Percentiles rank a stretch among this genome's conserved stretches.
Conservation (phyloP, 2,888 invertebrate genomes). For the Ornithoptera priamus region DNA sequence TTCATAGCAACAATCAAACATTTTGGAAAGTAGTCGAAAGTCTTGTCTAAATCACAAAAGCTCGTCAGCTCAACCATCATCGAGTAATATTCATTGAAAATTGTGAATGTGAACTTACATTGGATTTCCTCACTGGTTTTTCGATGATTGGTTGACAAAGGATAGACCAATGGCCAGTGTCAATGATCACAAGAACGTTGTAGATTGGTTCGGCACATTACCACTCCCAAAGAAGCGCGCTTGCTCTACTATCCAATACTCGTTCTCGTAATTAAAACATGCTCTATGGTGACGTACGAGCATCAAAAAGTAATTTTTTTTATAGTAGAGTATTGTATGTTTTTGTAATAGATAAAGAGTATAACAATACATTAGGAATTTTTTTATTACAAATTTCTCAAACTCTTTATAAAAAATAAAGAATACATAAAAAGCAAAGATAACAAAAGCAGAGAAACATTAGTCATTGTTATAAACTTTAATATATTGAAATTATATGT, state of each 20-base stretch:
- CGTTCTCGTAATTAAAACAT: conserved; percentile 68
- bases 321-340: background rate
- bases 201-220: conserved; percentile 83
- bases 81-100: conserved; percentile 61
- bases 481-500: too few relatives aligned
- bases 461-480: too few relatives aligned
- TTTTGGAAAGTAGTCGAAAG: conserved; percentile 38
- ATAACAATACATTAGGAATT: too few relatives aligned
- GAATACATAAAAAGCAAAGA: too few relatives aligned
- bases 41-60: conserved; percentile 42
- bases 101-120: conserved; percentile 77
- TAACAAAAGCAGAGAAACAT: too few relatives aligned
- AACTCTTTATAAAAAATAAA: too few relatives aligned
- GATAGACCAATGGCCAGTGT: conserved; percentile 92
- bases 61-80: conserved; percentile 48
- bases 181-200: conserved; percentile 86
- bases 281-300: conserved; percentile 60
- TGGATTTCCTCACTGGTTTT: conserved; percentile 83
- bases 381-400: too few relatives aligned
- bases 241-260: conserved; percentile 63
- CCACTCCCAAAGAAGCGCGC: conserved; percentile 82
- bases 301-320: conserved; percentile 29
- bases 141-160: conserved; percentile 94
- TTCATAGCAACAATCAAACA: conserved; percentile 46
- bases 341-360: too few relatives aligned